Base-by-base conservation (phyloP, 2,888 invertebrate species). In the Heterodera filipjevi region DNA sequence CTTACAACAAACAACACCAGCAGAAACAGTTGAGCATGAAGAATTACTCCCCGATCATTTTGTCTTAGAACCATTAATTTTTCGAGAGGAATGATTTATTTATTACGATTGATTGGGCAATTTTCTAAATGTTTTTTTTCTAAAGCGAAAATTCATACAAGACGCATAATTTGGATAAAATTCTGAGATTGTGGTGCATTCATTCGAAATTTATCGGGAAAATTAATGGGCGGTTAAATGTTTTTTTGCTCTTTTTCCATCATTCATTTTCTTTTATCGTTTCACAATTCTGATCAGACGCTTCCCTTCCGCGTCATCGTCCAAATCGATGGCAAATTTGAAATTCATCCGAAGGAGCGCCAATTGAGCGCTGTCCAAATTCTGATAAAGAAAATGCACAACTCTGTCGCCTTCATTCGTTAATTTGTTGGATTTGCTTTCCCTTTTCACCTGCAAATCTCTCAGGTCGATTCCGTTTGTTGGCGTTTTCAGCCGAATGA, bases 261-360 rank as follows among this genome's bases (percentile, higher is more conserved):
- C 33, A n/a, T n/a, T 5, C 32, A 8, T 27, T 6, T 33, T 35
- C 68, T 3, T 22, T 68, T 22, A 75, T 33, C 75, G 32, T 64
- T 33, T 75, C 66, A 75, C 14, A 75, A 75, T 75, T 64, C 75
- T 33, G 44, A 75, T 68, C 66, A 75, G 27, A 19, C 66, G 27
- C 46, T 75, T 75, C n/a, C 59, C 44, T 19, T 75, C 33, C 44
- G 32, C 44, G 68, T 64, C 68, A 30, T 44, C 10, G 33, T 75
- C 66, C 68, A 75, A 75, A 64, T 75, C 75, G 22, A 75, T 53
- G 68, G 75, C 66, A 64, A 75, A 75, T 35, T 32, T 33, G 33
- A 75, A 75, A 30, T 64, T 30, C 44, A 22, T 33, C 46, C 59
- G 53, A 32, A 75, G 59, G 32, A 19, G 30, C 19, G 66, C 66